Percentiles rank a stretch among this genome's conserved stretches.
Evolutionary conservation across 2,797 vertebrate species (phyloP).

Genomic region (Champsocephalus gunnari): DNA sequence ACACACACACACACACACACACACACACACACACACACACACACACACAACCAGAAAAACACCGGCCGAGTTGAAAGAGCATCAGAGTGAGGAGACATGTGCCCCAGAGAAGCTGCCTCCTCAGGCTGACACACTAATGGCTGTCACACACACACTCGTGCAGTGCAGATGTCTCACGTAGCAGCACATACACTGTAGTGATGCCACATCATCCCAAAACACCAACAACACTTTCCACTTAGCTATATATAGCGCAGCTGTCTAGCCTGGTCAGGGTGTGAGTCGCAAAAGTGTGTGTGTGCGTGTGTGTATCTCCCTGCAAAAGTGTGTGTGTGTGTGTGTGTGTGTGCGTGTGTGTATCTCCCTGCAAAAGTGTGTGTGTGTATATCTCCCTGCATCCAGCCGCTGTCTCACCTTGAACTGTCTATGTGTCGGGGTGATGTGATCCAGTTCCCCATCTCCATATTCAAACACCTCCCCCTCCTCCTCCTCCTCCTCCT

Average conservation of each 20-base stretch:
- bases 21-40: not conserved
- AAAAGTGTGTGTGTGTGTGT: conserved; percentile 6
- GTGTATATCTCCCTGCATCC: conserved; percentile 44
- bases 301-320: no score
- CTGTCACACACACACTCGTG: conserved; percentile 46
- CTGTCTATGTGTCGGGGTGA: conserved; percentile 64
- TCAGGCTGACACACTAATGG: conserved; percentile 38
- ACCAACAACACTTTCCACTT: conserved; percentile 63
- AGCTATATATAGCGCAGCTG: conserved; percentile 60
- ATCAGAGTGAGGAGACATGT: conserved; percentile 44
- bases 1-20: not conserved
- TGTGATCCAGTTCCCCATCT: conserved; percentile 89
- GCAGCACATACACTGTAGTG: conserved; percentile 41
- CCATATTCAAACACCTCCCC: conserved; percentile 89
- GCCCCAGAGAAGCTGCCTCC: conserved; percentile 41
- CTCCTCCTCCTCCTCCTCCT: conserved; percentile 81
- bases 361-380: not conserved
- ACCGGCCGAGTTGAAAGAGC: conserved; percentile 18
- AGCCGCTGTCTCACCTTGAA: conserved; percentile 83
- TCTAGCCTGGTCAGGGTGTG: conserved; percentile 33
- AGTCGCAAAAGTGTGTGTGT: conserved; percentile 17
- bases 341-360: conserved; percentile 7
- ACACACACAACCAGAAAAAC: conserved; percentile 18
- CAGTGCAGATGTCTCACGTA: conserved; percentile 60
- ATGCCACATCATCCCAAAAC: conserved; percentile 48